phyloP scores from a whole-genome alignment of 2,888 invertebrate species.

The Desoria tigrina region DNA sequence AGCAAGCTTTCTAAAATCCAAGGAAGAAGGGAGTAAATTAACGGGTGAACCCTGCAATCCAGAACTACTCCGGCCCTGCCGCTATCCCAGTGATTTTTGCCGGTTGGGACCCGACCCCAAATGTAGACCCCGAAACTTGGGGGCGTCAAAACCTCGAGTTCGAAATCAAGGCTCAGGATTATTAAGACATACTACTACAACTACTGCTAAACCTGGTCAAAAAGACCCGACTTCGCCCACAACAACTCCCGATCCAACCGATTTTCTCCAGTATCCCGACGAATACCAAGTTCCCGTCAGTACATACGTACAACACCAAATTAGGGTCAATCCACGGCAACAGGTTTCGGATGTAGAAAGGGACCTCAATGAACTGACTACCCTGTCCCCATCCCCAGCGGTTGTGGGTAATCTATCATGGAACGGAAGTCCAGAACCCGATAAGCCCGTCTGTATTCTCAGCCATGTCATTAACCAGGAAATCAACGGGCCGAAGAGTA shows the following conservation, averaged over 20 bases:
- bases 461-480: slow-evolving; percentile 12
- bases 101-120: neutral
- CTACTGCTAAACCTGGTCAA: too few relatives aligned
- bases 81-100: neutral
- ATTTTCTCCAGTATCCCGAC: too few relatives aligned
- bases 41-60: neutral
- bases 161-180: too few relatives aligned
- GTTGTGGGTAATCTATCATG: slow-evolving; percentile 9
- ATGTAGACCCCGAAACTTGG: too few relatives aligned
- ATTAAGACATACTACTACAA: too few relatives aligned
- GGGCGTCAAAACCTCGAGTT: too few relatives aligned
- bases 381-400: neutral
- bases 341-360: neutral
- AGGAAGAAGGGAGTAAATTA: neutral
- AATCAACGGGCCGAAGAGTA: neutral
- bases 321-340: too few relatives aligned
- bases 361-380: neutral
- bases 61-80: neutral
- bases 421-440: slow-evolving; percentile 12
- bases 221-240: too few relatives aligned
- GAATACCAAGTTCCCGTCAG: too few relatives aligned
- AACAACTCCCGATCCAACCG: too few relatives aligned
- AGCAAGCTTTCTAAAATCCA: too few relatives aligned
- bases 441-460: slow-evolving; percentile 3
- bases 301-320: too few relatives aligned